phyloP scores from a whole-genome alignment of 2,797 vertebrate genomes.

The Cryptoblepharus egeriae region DNA sequence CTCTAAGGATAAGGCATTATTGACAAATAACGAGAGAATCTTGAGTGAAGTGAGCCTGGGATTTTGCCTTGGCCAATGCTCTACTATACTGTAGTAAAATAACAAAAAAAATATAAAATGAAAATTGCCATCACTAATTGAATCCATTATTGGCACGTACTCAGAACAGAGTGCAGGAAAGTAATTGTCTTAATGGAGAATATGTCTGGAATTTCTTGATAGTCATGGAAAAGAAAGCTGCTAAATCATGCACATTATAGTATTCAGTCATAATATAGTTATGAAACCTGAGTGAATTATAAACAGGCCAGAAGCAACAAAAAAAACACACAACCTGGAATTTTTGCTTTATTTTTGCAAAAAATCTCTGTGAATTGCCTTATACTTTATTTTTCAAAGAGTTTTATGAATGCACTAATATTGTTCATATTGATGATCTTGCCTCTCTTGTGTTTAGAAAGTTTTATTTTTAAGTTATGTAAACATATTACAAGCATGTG shows the following conservation, averaged over 20 bases:
- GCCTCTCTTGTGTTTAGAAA: too few species aligned
- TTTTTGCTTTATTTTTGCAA: too few species aligned
- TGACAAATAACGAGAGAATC: background rate
- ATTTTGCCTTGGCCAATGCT: background rate
- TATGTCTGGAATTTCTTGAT: background rate
- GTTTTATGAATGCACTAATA: too few species aligned
- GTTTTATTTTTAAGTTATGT: too few species aligned
- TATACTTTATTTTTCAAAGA: too few species aligned
- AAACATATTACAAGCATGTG: too few species aligned
- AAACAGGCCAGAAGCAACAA: background rate
- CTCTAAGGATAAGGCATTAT: background rate
- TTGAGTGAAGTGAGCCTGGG: too few species aligned
- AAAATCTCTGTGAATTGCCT: too few species aligned
- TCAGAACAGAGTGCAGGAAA: background rate
- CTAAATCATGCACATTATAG: background rate
- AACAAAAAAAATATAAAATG: background rate
- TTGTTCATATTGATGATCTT: too few species aligned
- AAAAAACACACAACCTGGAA: too few species aligned
- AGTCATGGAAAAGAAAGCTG: background rate
- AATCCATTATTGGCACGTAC: background rate
- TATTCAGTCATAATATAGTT: background rate
- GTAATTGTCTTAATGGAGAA: background rate
- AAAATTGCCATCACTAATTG: background rate
- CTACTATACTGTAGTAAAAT: too few species aligned
- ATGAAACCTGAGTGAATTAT: background rate